Conservation (phyloP, 2,797 vertebrate genomes). For the Poecile montanus region DNA sequence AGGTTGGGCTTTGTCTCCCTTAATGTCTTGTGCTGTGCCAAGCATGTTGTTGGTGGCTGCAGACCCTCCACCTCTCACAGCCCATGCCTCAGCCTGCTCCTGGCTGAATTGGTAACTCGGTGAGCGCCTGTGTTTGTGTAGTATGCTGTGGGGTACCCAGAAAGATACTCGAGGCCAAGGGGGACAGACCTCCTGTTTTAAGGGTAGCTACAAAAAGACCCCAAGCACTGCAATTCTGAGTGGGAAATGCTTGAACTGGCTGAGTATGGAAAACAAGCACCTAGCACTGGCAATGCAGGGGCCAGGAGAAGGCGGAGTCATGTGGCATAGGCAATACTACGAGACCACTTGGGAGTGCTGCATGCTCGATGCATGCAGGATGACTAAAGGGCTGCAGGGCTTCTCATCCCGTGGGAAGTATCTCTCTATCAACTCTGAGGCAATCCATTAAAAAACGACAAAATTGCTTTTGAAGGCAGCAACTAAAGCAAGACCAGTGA, state of each 20-base stretch:
- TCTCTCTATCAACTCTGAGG: background rate
- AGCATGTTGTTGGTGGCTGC: background rate
- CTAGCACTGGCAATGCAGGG: accelerated
- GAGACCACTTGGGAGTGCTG: background rate
- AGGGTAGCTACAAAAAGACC: background rate
- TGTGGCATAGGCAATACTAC: background rate
- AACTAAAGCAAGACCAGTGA: background rate
- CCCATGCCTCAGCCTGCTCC: background rate
- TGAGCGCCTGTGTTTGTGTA: background rate
- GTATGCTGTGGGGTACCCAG: background rate
- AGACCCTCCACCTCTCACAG: background rate
- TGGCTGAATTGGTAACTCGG: background rate
- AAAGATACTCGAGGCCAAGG: background rate
- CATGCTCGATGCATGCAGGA: background rate
- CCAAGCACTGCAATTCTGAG: background rate
- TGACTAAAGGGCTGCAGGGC: background rate
- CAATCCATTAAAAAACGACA: background rate
- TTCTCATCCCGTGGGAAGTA: background rate
- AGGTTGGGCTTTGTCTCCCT: background rate
- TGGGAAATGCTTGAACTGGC: background rate
- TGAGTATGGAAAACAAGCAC: background rate
- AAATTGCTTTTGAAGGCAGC: background rate
- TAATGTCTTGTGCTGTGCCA: background rate
- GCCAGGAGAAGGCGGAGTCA: background rate
- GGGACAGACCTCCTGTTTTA: background rate